Evolutionary conservation across 92 coral and sea anemone species (phyloP).

Genomic region (Porites rus): DNA sequence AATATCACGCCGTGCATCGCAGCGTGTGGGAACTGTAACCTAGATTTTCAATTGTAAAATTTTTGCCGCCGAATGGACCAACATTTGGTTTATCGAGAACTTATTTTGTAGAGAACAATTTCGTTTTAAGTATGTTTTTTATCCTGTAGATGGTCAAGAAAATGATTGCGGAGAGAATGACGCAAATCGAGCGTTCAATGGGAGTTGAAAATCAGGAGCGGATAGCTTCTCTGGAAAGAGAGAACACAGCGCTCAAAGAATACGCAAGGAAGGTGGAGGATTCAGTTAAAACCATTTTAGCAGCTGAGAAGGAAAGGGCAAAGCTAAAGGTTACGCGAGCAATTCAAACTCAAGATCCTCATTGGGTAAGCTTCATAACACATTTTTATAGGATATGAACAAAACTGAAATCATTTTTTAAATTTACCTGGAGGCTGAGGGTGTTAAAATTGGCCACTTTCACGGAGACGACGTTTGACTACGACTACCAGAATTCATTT

Average conservation of each 20-base stretch:
- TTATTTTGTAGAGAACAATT: not conserved
- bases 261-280: slow-evolving; percentile 80
- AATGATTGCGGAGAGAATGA: slow-evolving; percentile 84
- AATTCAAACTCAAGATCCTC: slow-evolving; percentile 58
- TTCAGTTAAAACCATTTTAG: slow-evolving; percentile 67
- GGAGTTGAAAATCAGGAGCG: slow-evolving; percentile 51
- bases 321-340: slow-evolving; percentile 46
- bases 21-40: too few relatives aligned
- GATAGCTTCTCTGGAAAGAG: slow-evolving; percentile 75
- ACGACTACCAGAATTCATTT: too few relatives aligned
- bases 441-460: too few relatives aligned
- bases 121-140: not conserved
- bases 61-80: not conserved
- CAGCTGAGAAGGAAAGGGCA: slow-evolving; percentile 66
- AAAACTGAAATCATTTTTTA: too few relatives aligned
- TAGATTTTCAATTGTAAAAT: not conserved
- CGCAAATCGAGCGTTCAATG: slow-evolving; percentile 73
- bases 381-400: not conserved
- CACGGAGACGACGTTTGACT: too few relatives aligned
- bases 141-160: slow-evolving; percentile 68
- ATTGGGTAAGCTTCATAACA: slow-evolving; percentile 31
- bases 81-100: not conserved
- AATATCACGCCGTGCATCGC: too few relatives aligned
- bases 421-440: too few relatives aligned
- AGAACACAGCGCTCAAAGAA: slow-evolving; percentile 77